phyloP scores from a whole-genome alignment of 2,113 vertebrate genomes.

The Gymnobelideus leadbeateri region DNA sequence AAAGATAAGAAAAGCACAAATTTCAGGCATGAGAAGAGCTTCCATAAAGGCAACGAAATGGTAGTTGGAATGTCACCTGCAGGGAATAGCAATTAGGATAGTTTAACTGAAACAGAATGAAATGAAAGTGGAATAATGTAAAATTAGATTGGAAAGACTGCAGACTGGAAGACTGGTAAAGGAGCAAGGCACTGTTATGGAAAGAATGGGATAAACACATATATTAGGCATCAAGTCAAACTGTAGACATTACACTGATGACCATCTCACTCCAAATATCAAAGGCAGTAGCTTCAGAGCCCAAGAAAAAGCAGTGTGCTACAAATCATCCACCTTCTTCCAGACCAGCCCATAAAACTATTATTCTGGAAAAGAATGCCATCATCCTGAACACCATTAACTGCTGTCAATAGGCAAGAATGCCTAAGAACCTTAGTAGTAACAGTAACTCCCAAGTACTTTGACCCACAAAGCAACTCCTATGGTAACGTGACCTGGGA shows the following conservation, averaged over 20 bases:
- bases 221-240: background rate
- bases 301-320: no score
- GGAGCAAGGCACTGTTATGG: background rate
- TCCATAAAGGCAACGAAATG: background rate
- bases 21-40: background rate
- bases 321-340: background rate
- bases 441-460: background rate
- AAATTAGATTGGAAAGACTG: background rate
- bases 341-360: background rate
- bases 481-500: background rate
- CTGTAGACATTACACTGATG: fast-evolving
- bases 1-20: background rate
- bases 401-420: background rate
- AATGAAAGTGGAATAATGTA: background rate
- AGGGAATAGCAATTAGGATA: background rate
- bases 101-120: background rate
- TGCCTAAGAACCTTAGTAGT: background rate
- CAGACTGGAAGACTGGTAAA: background rate
- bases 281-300: background rate
- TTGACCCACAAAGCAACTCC: background rate
- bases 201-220: background rate
- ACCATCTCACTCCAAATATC: background rate
- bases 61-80: background rate
- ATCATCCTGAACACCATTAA: no score
- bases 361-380: no score